phyloP scores from a whole-genome alignment of 2,797 vertebrate genomes.

The Argya squamiceps region DNA sequence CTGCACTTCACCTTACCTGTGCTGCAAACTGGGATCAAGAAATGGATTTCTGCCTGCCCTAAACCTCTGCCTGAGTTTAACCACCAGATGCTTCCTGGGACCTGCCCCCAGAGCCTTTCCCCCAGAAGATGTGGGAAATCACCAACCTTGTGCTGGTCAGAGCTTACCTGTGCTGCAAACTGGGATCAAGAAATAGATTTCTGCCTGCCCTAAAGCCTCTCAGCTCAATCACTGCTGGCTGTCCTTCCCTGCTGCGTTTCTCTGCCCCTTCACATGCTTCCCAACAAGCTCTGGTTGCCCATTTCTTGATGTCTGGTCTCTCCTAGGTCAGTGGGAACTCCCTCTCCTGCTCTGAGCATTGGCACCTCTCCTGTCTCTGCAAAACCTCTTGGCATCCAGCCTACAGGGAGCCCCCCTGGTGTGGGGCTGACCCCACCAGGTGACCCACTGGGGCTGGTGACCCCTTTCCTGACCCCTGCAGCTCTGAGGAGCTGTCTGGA shows the following conservation, averaged over 20 bases:
- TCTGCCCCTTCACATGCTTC: neutral
- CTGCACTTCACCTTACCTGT: neutral
- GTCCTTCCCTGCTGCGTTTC: neutral
- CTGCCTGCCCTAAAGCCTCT: neutral
- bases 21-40: accelerated
- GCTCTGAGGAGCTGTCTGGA: neutral
- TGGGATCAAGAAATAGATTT: accelerated
- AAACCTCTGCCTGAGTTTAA: too few relatives aligned
- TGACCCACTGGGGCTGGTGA: neutral
- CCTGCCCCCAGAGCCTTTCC: too few relatives aligned
- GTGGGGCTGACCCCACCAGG: neutral
- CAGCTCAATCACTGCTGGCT: neutral
- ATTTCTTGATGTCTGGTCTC: neutral
- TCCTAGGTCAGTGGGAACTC: neutral
- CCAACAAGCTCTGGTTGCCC: neutral
- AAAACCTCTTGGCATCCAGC: neutral
- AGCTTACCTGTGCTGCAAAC: neutral
- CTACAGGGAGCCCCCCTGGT: neutral
- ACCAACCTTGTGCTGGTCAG: too few relatives aligned
- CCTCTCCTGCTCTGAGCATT: neutral
- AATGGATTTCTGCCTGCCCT: neutral
- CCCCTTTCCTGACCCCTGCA: neutral
- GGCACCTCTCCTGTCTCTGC: neutral
- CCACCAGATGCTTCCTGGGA: too few relatives aligned
- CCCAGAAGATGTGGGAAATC: too few relatives aligned